These are phyloP conservation scores for Pectinophora gossypiella DNA, from an alignment of 1,140 invertebrate genomes.

Conservation along the genomic window DNA sequence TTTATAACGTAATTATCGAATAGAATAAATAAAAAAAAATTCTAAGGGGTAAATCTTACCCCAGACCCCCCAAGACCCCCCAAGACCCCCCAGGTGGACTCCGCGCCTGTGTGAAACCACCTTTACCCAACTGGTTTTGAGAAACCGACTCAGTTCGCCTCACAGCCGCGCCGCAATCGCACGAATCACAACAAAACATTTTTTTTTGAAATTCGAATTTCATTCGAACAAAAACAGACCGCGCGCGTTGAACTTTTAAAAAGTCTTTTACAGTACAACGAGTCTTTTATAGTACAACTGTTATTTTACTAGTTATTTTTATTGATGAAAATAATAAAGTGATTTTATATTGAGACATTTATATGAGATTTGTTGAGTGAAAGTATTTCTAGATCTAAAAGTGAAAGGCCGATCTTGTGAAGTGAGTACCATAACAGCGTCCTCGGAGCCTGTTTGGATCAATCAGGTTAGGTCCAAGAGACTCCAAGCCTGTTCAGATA, in stretches of 20 bases:
- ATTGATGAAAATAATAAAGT: not conserved
- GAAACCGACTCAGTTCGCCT: constrained; percentile 31
- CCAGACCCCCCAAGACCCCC: too few relatives aligned
- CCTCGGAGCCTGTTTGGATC: constrained; percentile 36
- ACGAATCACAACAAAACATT: constrained; percentile 7
- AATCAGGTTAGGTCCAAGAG: constrained; percentile 36
- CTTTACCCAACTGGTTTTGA: constrained; percentile 37
- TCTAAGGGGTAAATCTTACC: too few relatives aligned
- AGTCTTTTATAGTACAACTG: not conserved
- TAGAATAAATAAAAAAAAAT: too few relatives aligned
- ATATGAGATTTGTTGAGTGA: constrained; percentile 36
- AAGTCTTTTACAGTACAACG: not conserved
- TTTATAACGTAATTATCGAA: too few relatives aligned
- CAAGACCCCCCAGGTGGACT: too few relatives aligned
- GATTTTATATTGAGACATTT: constrained; percentile 1
- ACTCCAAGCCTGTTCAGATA: too few relatives aligned
- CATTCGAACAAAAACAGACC: not conserved
- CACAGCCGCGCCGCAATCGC: constrained; percentile 7
- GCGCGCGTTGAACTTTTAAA: not conserved
- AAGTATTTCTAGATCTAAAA: constrained; percentile 54
- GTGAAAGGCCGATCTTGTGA: constrained; percentile 42
- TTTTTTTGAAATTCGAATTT: not conserved
- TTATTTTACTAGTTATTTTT: not conserved
- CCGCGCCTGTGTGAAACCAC: constrained; percentile 34
- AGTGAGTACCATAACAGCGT: constrained; percentile 34